Conservation (phyloP, 1,140 invertebrate species). For the Calliopsis andreniformis region DNA sequence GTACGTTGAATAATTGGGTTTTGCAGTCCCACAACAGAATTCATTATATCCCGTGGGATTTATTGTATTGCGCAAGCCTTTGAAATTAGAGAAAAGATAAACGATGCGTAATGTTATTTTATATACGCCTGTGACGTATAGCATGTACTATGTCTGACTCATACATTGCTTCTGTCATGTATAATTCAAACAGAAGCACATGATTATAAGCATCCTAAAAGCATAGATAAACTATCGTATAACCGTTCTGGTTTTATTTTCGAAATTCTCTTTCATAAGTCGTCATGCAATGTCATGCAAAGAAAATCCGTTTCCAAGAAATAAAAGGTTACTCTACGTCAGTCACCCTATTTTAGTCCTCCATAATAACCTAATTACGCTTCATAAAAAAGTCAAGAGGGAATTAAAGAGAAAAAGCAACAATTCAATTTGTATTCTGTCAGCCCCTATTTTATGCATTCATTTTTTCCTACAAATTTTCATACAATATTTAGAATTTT, state of each 20-base stretch:
- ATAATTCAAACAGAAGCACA: slow-evolving; percentile 27
- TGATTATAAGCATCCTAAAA: background rate
- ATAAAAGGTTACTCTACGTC: no score
- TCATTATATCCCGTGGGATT: background rate
- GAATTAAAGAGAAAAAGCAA: no score
- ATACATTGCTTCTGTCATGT: slow-evolving; percentile 12
- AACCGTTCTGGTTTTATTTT: background rate
- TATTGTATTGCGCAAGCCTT: background rate
- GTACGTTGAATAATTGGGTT: no score
- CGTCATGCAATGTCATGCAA: no score
- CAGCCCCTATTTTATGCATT: no score
- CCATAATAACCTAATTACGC: no score
- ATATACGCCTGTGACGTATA: slow-evolving; percentile 17
- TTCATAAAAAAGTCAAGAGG: no score
- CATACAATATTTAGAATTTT: no score
- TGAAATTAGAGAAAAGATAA: background rate
- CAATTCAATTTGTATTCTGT: no score
- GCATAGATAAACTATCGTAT: background rate
- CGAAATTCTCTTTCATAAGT: background rate
- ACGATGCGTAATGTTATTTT: slow-evolving; percentile 2
- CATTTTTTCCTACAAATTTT: no score
- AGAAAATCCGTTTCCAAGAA: no score
- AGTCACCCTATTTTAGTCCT: no score
- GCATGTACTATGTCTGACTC: slow-evolving; percentile 16
- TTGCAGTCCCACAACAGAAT: background rate